Evolutionary conservation across 2,113 vertebrate genomes (phyloP).

Genomic region (Eolophus roseicapilla): DNA sequence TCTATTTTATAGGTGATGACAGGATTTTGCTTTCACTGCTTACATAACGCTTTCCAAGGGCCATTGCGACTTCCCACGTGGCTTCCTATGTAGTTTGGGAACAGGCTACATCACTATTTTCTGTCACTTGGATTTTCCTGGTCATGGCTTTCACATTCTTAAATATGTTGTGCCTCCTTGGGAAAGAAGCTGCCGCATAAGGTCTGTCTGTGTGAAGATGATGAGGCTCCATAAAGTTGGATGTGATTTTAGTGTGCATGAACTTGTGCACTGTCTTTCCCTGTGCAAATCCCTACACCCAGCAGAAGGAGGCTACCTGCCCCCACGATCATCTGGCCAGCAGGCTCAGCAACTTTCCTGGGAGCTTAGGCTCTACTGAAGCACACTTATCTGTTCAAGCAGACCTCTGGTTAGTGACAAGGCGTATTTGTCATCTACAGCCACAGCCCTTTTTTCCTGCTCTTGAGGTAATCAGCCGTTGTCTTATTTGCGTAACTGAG

Average conservation of each 20-base stretch:
- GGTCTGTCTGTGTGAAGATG: neutral
- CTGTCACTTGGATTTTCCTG: neutral
- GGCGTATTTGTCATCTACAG: neutral
- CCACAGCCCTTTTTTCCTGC: neutral
- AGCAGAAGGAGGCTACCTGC: neutral
- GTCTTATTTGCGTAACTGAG: neutral
- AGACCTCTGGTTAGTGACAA: neutral
- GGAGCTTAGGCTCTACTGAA: neutral
- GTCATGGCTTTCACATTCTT: neutral
- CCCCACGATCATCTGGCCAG: neutral
- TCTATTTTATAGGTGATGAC: neutral
- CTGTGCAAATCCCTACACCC: neutral
- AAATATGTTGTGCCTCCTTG: neutral
- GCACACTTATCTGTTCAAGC: neutral
- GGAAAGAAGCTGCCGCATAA: neutral
- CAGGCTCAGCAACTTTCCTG: neutral
- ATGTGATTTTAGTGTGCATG: neutral
- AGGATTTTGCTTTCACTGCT: neutral
- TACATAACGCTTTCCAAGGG: neutral
- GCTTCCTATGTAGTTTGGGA: neutral
- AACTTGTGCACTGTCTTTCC: neutral
- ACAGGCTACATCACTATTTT: neutral
- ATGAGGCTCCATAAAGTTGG: neutral
- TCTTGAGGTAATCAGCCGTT: neutral
- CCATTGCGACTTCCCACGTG: accelerated